Percentiles rank a stretch among this genome's conserved stretches.
Conservation (phyloP, 2,113 vertebrate species). For the Cebus imitator region DNA sequence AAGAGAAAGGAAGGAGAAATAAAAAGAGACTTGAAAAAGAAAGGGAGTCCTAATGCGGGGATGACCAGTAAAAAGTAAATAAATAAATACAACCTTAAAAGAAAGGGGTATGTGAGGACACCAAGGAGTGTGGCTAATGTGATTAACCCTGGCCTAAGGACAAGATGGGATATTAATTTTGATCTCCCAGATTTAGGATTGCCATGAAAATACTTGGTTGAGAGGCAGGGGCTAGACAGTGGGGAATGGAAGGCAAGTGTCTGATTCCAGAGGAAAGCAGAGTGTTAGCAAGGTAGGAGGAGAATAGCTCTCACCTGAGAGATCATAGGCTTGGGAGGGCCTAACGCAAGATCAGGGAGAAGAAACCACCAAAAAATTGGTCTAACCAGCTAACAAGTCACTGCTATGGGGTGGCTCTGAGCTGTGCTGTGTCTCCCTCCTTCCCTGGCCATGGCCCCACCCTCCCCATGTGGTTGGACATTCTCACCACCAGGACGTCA, state of each 20-base stretch:
- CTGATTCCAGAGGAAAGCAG: background rate
- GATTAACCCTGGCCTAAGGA: background rate
- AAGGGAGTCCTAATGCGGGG: background rate
- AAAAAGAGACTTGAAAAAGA: background rate
- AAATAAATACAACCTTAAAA: background rate
- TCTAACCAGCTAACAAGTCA: background rate
- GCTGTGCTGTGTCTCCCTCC: too few species aligned
- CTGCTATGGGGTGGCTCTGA: background rate
- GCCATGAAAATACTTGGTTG: background rate
- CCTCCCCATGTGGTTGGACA: accelerated
- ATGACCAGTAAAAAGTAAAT: too few species aligned
- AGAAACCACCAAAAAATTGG: background rate
- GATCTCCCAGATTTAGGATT: background rate
- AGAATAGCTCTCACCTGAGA: background rate
- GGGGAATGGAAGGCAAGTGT: background rate
- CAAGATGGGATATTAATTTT: background rate
- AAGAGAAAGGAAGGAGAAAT: background rate
- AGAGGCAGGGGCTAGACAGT: background rate
- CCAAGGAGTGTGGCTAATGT: background rate
- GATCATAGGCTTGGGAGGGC: background rate
- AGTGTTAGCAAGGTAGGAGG: background rate
- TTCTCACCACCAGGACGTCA: background rate
- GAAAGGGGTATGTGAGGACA: background rate
- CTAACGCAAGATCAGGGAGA: background rate
- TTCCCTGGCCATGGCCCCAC: background rate